A percentile compares a stretch with the other conserved stretches of the same genome.
These are phyloP conservation scores for Drosophila burlai DNA, from an alignment of 1,140 invertebrate genomes.

Conservation along the genomic window DNA sequence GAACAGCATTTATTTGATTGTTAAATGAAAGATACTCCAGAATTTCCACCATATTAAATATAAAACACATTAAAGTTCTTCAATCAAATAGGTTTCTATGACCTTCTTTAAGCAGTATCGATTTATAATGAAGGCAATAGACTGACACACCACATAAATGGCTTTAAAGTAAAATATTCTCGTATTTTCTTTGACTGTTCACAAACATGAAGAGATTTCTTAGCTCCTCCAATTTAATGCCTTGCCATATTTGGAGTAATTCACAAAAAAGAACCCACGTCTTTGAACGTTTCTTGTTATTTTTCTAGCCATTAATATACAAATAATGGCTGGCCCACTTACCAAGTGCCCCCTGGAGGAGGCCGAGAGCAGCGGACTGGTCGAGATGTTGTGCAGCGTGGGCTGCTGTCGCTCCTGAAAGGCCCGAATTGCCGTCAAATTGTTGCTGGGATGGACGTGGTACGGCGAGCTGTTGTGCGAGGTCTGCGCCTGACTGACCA, in stretches of 20 bases:
- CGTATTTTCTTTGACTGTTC: not conserved
- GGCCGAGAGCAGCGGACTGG: slow-evolving; percentile 78
- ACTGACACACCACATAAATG: not conserved
- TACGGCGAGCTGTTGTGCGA: slow-evolving; percentile 82
- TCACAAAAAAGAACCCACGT: not conserved
- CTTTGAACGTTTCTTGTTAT: not conserved
- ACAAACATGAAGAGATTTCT: not conserved
- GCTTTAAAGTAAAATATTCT: not conserved
- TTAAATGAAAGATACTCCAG: not conserved
- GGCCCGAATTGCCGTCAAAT: slow-evolving; percentile 78
- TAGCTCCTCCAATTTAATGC: not conserved
- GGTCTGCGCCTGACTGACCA: slow-evolving; percentile 51
- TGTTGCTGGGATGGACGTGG: slow-evolving; percentile 84
- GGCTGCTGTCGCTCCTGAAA: slow-evolving; percentile 77
- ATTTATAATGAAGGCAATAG: not conserved
- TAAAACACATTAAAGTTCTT: not conserved
- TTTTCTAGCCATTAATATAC: not conserved
- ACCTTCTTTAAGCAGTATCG: not conserved
- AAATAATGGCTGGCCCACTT: slow-evolving; percentile 12
- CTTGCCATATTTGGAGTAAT: not conserved
- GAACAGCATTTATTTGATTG: not conserved
- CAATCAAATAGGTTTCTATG: not conserved
- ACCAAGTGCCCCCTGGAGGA: slow-evolving; percentile 78
- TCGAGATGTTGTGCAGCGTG: slow-evolving; percentile 77
- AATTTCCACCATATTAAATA: not conserved